Evolutionary conservation across 2,888 invertebrate genomes (phyloP).

Genomic region (Anaspis maculata): DNA sequence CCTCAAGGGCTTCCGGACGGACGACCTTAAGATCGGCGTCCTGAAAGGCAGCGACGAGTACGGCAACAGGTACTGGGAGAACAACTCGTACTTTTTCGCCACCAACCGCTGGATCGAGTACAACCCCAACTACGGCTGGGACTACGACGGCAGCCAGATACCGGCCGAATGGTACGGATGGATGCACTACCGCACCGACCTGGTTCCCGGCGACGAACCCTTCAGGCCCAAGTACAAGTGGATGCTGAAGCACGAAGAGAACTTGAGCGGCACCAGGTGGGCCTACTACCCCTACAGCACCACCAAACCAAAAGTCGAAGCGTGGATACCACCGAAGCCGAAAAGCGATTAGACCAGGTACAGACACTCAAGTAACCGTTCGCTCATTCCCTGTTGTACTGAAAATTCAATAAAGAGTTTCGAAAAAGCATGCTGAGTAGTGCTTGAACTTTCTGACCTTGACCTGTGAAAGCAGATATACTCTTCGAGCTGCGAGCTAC

Average conservation of each 20-base stretch:
- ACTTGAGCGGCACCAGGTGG: constrained; percentile 70
- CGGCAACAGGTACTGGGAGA: constrained; percentile 92
- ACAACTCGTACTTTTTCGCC: constrained; percentile 79
- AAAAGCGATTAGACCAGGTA: too few species aligned
- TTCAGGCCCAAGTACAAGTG: constrained; percentile 72
- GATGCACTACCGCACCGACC: constrained; percentile 90
- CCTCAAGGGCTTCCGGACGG: constrained; percentile 70
- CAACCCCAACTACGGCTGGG: constrained; percentile 53
- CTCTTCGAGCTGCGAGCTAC: too few species aligned
- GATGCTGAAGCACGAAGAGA: constrained; percentile 80
- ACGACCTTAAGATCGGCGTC: constrained; percentile 76
- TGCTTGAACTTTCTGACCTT: too few species aligned
- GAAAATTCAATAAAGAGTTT: too few species aligned
- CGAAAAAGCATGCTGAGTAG: too few species aligned
- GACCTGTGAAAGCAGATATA: too few species aligned
- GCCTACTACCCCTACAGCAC: constrained; percentile 91
- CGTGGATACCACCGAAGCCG: constrained; percentile 65
- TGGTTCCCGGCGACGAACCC: constrained; percentile 58
- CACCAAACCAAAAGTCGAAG: constrained; percentile 74
- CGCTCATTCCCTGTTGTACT: too few species aligned
- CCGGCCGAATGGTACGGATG: constrained; percentile 97
- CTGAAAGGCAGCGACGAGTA: constrained; percentile 80
- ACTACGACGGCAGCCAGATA: constrained; percentile 74
- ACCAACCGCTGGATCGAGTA: constrained; percentile 95
- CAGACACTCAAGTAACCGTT: too few species aligned